Base-by-base conservation (phyloP, 2,113 vertebrate species). In the Madoqua kirkii region DNA sequence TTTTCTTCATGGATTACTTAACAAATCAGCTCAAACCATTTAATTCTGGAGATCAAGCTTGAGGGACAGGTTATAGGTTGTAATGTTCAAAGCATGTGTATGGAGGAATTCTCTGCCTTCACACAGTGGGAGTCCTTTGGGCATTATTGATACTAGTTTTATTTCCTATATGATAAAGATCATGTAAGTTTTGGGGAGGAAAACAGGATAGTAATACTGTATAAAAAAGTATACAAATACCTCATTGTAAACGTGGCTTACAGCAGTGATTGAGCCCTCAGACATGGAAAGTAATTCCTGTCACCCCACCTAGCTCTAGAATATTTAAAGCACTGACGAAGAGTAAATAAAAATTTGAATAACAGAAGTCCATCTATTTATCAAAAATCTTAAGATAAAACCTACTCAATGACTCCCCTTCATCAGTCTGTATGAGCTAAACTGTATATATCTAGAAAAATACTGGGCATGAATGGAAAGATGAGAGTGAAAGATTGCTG, bases 301-400 rank as follows among this genome's bases (percentile, higher is more conserved):
- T 57, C 40, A 84, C 27, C 8, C 57, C 25, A 29, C 57, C 25
- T 59, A 59, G 33, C 88, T 76, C 10, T 10, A 86, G 7, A 88
- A 11, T 93, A 33, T 71, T 93, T 96, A 31, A 93, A 14, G 57
- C 78, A 92, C 92, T 31, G 93, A 50, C 45, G 21, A 94, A 93
- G 82, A 95, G 62, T 87, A 84, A 97, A 97, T 33, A 91, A 55
- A 89, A 93, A 52, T 87, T 94, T 54, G 76, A 89, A 54, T 76
- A 97, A 79, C 88, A 89, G 86, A 97, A 43, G 55, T 33, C 79
- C 92, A 87, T 97, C 97, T 98, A 97, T 97, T 98, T 98, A 95
- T 97, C 97, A 86, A 97, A 54, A 95, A 87, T 97, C 95, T 97
- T 97, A 97, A 98, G 87, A 97, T 91, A 94, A 98, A 97, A 98